A percentile compares a stretch with the other conserved stretches of the same genome.
Conservation (phyloP, 1,140 invertebrate species). For the Drosophila azteca region DNA sequence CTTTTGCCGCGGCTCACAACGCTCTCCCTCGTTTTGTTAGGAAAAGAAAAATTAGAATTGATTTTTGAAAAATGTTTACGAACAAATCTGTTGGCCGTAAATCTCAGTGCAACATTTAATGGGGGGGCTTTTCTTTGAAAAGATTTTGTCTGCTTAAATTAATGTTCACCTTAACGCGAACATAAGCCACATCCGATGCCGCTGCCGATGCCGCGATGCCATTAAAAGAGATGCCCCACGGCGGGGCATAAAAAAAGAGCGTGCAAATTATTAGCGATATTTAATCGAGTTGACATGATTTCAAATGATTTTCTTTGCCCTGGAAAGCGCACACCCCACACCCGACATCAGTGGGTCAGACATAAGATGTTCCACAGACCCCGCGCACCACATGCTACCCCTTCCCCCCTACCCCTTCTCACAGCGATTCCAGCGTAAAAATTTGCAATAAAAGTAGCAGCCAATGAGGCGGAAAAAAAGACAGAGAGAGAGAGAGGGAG, state of each 20-base stretch:
- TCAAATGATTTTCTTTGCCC: not conserved
- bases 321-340: not conserved
- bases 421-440: conserved; percentile 24
- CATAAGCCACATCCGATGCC: conserved; percentile 12
- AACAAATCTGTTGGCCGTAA: not conserved
- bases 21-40: too few relatives aligned
- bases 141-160: conserved; percentile 3
- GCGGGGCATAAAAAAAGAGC: conserved; percentile 19
- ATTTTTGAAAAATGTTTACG: too few relatives aligned
- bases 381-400: not conserved
- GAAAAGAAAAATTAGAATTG: too few relatives aligned
- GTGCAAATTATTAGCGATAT: conserved; percentile 42
- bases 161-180: not conserved
- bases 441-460: conserved; percentile 39
- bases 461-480: conserved; percentile 7
- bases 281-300: conserved; percentile 39
- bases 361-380: conserved; percentile 7
- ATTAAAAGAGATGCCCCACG: conserved; percentile 13
- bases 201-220: not conserved
- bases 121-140: not conserved
- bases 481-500: conserved; percentile 7
- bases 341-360: conserved; percentile 18
- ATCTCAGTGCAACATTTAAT: too few relatives aligned
- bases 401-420: not conserved
- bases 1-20: too few relatives aligned